A percentile compares a stretch with the other conserved stretches of the same genome.
Conservation (phyloP, 2,888 invertebrate genomes). For the Unio delphinus region DNA sequence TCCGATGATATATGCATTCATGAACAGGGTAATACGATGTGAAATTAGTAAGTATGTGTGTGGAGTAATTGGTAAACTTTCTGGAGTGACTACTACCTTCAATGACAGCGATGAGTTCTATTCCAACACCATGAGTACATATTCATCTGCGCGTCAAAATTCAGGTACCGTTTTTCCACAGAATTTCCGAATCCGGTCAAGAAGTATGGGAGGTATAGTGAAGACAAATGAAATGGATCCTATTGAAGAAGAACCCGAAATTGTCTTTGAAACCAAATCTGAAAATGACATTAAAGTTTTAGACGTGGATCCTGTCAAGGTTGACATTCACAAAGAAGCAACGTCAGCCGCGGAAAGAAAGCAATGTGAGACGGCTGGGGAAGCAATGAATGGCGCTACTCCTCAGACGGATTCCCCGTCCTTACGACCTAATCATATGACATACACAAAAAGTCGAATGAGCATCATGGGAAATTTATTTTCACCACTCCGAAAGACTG, state of each 20-base stretch:
- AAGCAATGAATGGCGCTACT: no score
- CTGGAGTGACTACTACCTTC: slow-evolving; percentile 15
- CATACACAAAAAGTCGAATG: no score
- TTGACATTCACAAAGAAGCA: no score
- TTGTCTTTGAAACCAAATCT: no score
- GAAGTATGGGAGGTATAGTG: slow-evolving; percentile 12
- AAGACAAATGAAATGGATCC: slow-evolving; percentile 41
- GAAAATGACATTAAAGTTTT: no score
- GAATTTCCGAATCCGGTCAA: slow-evolving; percentile 8
- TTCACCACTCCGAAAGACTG: no score
- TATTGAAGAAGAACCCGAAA: slow-evolving; percentile 37
- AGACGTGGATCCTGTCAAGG: no score
- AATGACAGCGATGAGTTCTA: slow-evolving; percentile 40
- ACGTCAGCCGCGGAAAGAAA: no score
- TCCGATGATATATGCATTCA: slow-evolving; percentile 53
- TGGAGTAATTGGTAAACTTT: slow-evolving; percentile 17
- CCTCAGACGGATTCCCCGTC: no score
- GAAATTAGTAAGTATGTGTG: slow-evolving; percentile 48
- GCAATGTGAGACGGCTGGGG: no score
- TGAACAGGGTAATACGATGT: slow-evolving; percentile 49
- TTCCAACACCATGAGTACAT: slow-evolving; percentile 40
- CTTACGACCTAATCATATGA: no score
- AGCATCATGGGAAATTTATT: no score
- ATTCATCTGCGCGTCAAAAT: slow-evolving; percentile 19
- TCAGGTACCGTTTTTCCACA: slow-evolving; percentile 12